Percentiles rank a stretch among this genome's conserved stretches.
These are phyloP conservation scores for Reinhardtius hippoglossoides DNA, from an alignment of 2,113 vertebrate species.

Conservation along the genomic window DNA sequence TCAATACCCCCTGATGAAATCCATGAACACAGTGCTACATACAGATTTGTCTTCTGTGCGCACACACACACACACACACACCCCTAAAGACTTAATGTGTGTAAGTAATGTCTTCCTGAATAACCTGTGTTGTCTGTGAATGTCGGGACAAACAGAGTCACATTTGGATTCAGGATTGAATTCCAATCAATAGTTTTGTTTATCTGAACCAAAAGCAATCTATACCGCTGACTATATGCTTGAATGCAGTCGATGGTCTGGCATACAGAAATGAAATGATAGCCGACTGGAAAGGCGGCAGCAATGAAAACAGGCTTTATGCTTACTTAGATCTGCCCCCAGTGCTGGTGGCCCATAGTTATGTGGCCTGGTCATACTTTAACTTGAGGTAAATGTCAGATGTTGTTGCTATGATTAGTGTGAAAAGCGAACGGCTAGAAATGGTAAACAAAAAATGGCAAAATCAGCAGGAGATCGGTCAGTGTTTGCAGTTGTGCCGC, in stretches of 20 bases:
- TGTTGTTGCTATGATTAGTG: slow-evolving; percentile 59
- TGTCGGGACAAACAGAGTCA: slow-evolving; percentile 7
- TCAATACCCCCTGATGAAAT: slow-evolving; percentile 4
- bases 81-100: too few species aligned
- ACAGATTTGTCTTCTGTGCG: slow-evolving; percentile 7
- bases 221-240: slow-evolving; percentile 25
- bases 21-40: slow-evolving; percentile 4
- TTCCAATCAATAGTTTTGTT: slow-evolving; percentile 29
- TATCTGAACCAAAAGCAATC: slow-evolving; percentile 38
- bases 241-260: slow-evolving; percentile 27
- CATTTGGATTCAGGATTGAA: slow-evolving; percentile 19
- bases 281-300: neutral
- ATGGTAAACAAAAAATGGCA: slow-evolving; percentile 61
- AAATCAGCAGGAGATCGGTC: slow-evolving; percentile 66
- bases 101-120: neutral
- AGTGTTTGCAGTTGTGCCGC: slow-evolving; percentile 56
- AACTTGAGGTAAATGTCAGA: slow-evolving; percentile 71
- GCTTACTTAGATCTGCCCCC: slow-evolving; percentile 44
- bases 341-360: slow-evolving; percentile 28
- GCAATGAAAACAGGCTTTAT: slow-evolving; percentile 29
- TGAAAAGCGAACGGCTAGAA: slow-evolving; percentile 47
- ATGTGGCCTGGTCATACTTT: slow-evolving; percentile 55
- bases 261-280: slow-evolving; percentile 29
- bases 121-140: slow-evolving; percentile 3
- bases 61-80: neutral